A percentile compares a stretch with the other conserved stretches of the same genome.
Evolutionary conservation across 1,140 invertebrate species (phyloP).

Genomic region (Trichoplusia ni): DNA sequence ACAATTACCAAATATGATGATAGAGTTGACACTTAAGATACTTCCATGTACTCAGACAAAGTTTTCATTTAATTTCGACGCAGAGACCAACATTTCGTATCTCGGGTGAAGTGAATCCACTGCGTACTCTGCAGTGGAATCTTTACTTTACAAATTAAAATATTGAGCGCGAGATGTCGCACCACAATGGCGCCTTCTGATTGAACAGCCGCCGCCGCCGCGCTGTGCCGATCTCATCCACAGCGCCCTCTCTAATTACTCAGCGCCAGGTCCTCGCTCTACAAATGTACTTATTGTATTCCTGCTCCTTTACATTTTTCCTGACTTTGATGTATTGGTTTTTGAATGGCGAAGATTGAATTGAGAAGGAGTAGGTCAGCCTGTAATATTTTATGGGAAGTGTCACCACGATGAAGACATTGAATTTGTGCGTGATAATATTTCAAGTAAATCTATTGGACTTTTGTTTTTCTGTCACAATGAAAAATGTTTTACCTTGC

Average conservation of each 20-base stretch:
- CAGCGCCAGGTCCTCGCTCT: not conserved
- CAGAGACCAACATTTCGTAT: too few species aligned
- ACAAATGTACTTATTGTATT: conserved; percentile 7
- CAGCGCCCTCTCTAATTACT: conserved; percentile 29
- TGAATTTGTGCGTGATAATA: too few species aligned
- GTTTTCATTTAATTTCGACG: too few species aligned
- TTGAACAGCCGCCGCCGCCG: not conserved
- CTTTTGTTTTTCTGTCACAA: too few species aligned
- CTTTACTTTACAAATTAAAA: conserved; percentile 37
- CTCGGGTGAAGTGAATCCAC: not conserved
- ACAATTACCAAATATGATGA: too few species aligned
- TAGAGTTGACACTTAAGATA: too few species aligned
- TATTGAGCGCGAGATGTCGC: conserved; percentile 24
- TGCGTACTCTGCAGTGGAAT: not conserved
- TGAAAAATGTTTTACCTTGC: too few species aligned
- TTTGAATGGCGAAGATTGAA: conserved; percentile 3
- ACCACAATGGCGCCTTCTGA: conserved; percentile 23
- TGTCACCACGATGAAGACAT: too few species aligned
- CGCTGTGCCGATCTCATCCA: not conserved
- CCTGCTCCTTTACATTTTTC: not conserved
- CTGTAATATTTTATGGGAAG: too few species aligned
- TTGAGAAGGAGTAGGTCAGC: conserved; percentile 10
- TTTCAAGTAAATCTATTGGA: too few species aligned
- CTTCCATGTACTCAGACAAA: too few species aligned
- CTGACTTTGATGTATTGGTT: conserved; percentile 10